Base-by-base conservation (phyloP, 2,888 invertebrate species). In the Pollenia amentaria region DNA sequence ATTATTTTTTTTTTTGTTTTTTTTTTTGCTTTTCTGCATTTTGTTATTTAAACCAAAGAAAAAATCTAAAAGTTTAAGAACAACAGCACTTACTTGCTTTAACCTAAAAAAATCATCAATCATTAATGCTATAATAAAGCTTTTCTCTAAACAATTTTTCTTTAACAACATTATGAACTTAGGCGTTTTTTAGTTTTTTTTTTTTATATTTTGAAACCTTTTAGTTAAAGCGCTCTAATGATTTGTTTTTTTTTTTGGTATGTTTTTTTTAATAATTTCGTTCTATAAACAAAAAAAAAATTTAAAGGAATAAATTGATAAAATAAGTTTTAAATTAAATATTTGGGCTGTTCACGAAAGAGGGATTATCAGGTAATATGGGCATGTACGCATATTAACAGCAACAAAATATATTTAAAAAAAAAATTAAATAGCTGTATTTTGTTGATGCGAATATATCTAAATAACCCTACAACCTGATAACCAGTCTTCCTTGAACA, bases 221-320 rank as follows among this genome's bases (percentile, higher is more conserved):
- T 38, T n/a, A 60, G 0, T 29, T 29, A n/a, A 64, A 3, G 44
- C 44, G 62, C 16, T 69, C 65, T 70, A 38, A 44, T 55, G 21
- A 46, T 51, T 73, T 55, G 38, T 60, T 65, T 29, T 3, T 29
- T 29, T 29, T 29, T 81, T 81, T 73, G n/a, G n/a, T n/a, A n/a
- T 29, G 29, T 29, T 29, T 29, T 29, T 81, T 81, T 73, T 1
- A 16, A 73, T 57, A 82, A 88, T 88, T 88, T 88, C 88, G 88
- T 91, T 91, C 91, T 91, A 91, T 79, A 65, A 46, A 73, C 55
- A 1, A 65, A 55, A 14, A 18, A 4, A 29, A 29, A 29, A 6
- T 29, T 21, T 29, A 14, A 72, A 53, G 64, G 10, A 64, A 42
- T 11, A 53, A 79, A 64, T 42, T 40, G 53, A 70, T 10, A 38